phyloP scores from a whole-genome alignment of 2,888 invertebrate genomes.

The Ephialtes manifestator region DNA sequence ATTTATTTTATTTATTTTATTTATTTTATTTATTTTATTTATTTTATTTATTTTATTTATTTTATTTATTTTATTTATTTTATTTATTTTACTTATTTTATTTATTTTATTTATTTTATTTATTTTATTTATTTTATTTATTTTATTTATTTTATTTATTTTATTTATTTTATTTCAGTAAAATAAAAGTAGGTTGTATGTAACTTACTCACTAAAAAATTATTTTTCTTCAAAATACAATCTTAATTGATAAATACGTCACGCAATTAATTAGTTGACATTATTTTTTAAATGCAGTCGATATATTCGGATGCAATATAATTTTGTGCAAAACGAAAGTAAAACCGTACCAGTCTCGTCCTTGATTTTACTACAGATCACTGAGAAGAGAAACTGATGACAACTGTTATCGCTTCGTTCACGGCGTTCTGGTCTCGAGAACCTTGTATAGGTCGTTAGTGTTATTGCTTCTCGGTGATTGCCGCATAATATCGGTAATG shows the following conservation, averaged over 20 bases:
- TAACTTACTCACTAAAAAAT: no score
- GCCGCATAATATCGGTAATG: slow-evolving; percentile 59
- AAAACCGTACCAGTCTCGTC: slow-evolving; percentile 41
- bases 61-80: no score
- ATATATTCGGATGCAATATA: neutral
- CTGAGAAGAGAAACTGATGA: slow-evolving; percentile 53
- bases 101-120: no score
- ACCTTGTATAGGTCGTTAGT: slow-evolving; percentile 56
- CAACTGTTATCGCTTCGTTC: slow-evolving; percentile 63
- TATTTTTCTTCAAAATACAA: no score
- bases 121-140: no score
- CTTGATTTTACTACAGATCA: slow-evolving; percentile 50
- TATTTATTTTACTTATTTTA: no score
- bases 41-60: no score
- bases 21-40: no score
- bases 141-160: no score
- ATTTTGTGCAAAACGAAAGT: slow-evolving; percentile 7
- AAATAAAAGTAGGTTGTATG: no score
- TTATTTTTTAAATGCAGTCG: slow-evolving; percentile 13
- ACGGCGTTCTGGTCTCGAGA: slow-evolving; percentile 33
- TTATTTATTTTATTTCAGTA: no score
- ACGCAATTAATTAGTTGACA: slow-evolving; percentile 1
- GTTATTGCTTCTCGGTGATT: slow-evolving; percentile 43
- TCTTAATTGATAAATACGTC: neutral
- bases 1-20: no score